Evolutionary conservation across 2,797 vertebrate genomes (phyloP).

Genomic region (Remorina albescens): DNA sequence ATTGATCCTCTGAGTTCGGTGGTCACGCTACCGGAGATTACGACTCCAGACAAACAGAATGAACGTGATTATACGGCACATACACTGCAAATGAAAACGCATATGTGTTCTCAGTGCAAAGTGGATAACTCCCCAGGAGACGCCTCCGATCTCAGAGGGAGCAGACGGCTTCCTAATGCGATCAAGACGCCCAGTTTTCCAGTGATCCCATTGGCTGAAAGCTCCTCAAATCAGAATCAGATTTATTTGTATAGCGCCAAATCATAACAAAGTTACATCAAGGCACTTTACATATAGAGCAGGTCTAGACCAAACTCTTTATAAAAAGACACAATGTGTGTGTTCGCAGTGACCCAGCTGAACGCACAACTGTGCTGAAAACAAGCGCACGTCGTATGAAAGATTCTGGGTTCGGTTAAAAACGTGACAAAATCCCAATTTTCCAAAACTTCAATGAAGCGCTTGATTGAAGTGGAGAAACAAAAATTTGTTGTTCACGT

Average conservation of each 20-base stretch:
- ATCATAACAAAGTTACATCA: no score
- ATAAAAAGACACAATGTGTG: background rate
- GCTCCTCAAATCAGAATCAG: no score
- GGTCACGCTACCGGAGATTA: conserved; percentile 56
- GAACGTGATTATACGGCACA: conserved; percentile 38
- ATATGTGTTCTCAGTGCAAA: conserved; percentile 31
- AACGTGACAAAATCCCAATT: no score
- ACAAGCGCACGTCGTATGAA: no score
- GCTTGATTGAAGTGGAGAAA: no score
- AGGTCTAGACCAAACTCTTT: no score
- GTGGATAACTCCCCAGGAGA: conserved; percentile 24
- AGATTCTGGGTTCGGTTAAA: no score
- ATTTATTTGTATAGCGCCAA: no score
- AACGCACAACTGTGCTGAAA: background rate
- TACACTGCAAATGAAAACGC: conserved; percentile 41
- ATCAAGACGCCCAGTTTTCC: background rate
- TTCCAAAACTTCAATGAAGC: no score
- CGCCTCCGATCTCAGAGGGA: conserved; percentile 12
- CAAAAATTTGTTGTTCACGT: no score
- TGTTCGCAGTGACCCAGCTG: no score
- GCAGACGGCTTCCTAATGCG: conserved; percentile 25
- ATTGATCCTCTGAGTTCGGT: conserved; percentile 44
- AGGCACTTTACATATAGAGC: no score
- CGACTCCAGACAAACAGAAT: conserved; percentile 25
- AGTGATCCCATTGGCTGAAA: conserved; percentile 1